A percentile compares a stretch with the other conserved stretches of the same genome.
These are phyloP conservation scores for Phortica okadai DNA, from an alignment of 2,888 invertebrate genomes.

Conservation along the genomic window DNA sequence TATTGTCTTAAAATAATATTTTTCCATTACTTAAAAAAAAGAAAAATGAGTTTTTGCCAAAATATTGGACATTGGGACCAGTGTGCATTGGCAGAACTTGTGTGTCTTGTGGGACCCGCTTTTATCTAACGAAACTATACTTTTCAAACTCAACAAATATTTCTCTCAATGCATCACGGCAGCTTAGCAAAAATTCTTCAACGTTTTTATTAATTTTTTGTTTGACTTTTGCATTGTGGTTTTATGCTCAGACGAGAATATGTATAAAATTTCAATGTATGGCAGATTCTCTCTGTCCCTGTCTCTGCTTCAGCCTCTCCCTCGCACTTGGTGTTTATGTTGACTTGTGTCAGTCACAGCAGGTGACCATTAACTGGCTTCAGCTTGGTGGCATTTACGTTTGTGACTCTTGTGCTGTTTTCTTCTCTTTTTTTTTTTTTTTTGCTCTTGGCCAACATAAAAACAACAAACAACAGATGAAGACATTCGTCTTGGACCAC, in stretches of 20 bases:
- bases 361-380: conserved; percentile 65
- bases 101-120: too few species aligned
- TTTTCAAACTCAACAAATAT: background rate
- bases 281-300: conserved; percentile 9
- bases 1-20: too few species aligned
- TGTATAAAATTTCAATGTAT: conserved; percentile 4
- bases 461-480: conserved; percentile 22
- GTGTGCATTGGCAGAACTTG: too few species aligned
- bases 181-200: conserved; percentile 30
- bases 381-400: conserved; percentile 30
- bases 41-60: too few species aligned
- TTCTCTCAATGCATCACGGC: background rate
- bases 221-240: conserved; percentile 71
- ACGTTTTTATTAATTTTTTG: conserved; percentile 65
- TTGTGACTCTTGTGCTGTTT: conserved; percentile 50
- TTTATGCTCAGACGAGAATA: conserved; percentile 48
- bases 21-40: too few species aligned
- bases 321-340: conserved; percentile 47
- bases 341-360: conserved; percentile 68
- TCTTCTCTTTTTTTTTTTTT: conserved; percentile 58
- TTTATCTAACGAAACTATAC: background rate
- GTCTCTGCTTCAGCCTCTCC: conserved; percentile 5
- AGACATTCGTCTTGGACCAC: conserved; percentile 46
- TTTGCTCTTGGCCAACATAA: conserved; percentile 42
- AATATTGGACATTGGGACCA: too few species aligned